Evolutionary conservation across 1,140 invertebrate species (phyloP).

Genomic region (Pseudomyrmex cubaensis): DNA sequence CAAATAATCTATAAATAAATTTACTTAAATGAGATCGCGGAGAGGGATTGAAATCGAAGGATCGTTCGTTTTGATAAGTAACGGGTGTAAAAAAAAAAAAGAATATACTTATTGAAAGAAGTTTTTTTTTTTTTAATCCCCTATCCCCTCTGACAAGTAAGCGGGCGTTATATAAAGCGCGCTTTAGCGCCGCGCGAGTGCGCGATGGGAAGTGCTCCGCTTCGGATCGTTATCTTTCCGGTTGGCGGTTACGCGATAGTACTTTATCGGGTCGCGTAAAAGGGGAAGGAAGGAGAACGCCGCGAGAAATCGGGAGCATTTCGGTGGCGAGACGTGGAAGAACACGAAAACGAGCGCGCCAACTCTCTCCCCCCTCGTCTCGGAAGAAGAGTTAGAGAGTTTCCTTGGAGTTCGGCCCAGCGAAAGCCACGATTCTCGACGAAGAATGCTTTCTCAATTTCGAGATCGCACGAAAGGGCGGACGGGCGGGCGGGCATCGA

Average conservation of each 20-base stretch:
- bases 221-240: conserved; percentile 32
- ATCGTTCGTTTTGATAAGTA: not conserved
- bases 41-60: not conserved
- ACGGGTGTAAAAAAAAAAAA: not conserved
- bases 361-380: not conserved
- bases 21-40: not conserved
- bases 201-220: conserved; percentile 26
- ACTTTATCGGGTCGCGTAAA: conserved; percentile 39
- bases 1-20: not conserved
- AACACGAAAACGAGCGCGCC: not conserved
- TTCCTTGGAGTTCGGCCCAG: conserved; percentile 34
- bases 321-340: not conserved
- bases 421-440: not conserved
- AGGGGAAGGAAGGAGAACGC: conserved; percentile 5
- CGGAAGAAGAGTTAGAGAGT: not conserved
- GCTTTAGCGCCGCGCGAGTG: not conserved
- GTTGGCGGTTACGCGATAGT: conserved; percentile 21
- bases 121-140: not conserved
- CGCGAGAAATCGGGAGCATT: conserved; percentile 32
- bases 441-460: conserved; percentile 28
- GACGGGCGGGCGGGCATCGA: conserved; percentile 14
- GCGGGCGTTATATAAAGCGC: conserved; percentile 11
- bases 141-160: not conserved
- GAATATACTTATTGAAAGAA: not conserved
- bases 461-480: not conserved